Evolutionary conservation across 2,888 invertebrate genomes (phyloP).

Genomic region (Meloe dianella): DNA sequence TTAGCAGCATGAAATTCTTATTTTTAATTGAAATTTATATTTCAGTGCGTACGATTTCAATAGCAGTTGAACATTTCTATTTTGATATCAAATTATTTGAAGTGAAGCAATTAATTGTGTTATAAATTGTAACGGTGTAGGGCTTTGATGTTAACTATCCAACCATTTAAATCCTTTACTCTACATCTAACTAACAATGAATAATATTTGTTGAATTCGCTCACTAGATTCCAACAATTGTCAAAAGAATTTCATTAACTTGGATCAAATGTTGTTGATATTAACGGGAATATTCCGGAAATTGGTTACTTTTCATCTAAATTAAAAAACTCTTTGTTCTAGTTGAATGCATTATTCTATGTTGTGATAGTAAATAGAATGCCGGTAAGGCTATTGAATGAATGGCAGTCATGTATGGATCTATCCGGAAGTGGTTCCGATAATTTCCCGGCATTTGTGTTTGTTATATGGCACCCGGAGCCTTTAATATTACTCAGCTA

Average conservation of each 20-base stretch:
- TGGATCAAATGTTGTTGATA: constrained; percentile 26
- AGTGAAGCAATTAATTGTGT: constrained; percentile 32
- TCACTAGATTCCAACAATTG: constrained; percentile 26
- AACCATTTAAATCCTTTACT: constrained; percentile 38
- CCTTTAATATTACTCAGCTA: constrained; percentile 40
- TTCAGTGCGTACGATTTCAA: neutral
- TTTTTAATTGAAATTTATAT: neutral
- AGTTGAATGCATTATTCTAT: neutral
- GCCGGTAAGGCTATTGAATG: constrained; percentile 30
- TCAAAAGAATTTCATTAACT: constrained; percentile 23
- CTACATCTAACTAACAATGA: constrained; percentile 28
- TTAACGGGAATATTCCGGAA: neutral
- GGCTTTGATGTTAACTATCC: constrained; percentile 39
- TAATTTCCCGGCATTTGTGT: constrained; percentile 50
- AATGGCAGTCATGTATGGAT: constrained; percentile 44
- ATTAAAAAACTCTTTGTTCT: neutral
- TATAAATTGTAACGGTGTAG: constrained; percentile 30
- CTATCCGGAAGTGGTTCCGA: constrained; percentile 39
- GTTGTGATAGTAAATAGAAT: neutral
- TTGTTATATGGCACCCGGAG: constrained; percentile 46
- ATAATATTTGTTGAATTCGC: constrained; percentile 27
- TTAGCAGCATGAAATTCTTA: neutral
- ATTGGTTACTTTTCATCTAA: neutral
- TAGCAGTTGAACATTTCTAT: neutral
- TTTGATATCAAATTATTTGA: constrained; percentile 16